Conservation (phyloP, 1,140 invertebrate genomes). For the Atopsyche davidsoni region DNA sequence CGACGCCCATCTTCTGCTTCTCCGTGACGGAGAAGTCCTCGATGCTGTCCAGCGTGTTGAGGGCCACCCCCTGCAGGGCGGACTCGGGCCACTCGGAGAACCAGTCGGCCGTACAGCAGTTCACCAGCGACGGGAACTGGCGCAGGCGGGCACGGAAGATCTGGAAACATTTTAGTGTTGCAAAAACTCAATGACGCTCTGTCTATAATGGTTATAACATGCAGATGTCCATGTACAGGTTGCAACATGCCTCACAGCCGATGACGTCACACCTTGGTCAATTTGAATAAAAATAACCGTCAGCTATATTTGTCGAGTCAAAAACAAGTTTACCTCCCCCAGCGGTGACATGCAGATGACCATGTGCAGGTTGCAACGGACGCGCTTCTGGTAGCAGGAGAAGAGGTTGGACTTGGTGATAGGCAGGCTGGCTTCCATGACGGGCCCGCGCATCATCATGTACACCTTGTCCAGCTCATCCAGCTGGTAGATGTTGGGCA, state of each 20-base stretch:
- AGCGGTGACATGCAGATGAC: constrained; percentile 88
- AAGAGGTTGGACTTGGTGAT: constrained; percentile 71
- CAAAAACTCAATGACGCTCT: no score
- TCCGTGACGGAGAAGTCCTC: constrained; percentile 46
- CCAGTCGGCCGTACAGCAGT: constrained; percentile 94
- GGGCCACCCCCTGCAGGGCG: constrained; percentile 79
- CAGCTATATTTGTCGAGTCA: no score
- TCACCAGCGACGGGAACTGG: constrained; percentile 84
- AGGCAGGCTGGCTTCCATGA: constrained; percentile 56
- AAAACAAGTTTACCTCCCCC: constrained; percentile 60
- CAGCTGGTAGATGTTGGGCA: constrained; percentile 79
- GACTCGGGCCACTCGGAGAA: constrained; percentile 89
- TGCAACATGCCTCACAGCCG: no score
- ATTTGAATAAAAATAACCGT: no score
- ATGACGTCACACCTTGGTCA: no score
- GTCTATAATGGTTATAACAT: no score
- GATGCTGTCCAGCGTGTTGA: constrained; percentile 58
- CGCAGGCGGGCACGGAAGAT: constrained; percentile 69
- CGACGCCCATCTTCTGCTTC: constrained; percentile 49
- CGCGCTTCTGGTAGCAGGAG: constrained; percentile 58
- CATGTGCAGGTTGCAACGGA: constrained; percentile 74
- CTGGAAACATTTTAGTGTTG: no score
- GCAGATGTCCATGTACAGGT: no score
- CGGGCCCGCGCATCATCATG: constrained; percentile 54
- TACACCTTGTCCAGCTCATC: constrained; percentile 70